Base-by-base conservation (phyloP, 2,888 invertebrate species). In the Hirtodrosophila histrioides region DNA sequence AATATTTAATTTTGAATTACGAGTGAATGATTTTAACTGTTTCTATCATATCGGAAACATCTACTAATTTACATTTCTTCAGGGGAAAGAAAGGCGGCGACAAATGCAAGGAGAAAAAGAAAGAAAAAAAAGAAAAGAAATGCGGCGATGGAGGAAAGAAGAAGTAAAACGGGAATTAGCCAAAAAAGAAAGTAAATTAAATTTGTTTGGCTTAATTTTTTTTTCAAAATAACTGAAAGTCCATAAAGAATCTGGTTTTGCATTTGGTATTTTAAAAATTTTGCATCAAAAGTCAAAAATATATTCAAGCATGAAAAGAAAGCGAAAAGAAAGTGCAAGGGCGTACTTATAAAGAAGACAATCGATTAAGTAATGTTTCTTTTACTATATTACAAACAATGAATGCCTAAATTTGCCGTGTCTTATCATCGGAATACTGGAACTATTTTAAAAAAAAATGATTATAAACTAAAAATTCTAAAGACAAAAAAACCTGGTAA, bases 11-110 rank as follows among this genome's bases (percentile, higher is more conserved):
- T 27, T 27, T 6, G 11, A 11, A 3, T 24, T 2, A 12, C 8
- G 12, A 44, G 35, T 37, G 37, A 27, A 37, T 48, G 11, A 49
- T 36, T 12, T 23, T 27, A 10, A 27, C 9, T 17, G n/a, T 50
- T 11, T 39, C n/a, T n/a, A 50, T 29, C n/a, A 23, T 17, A 17
- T 17, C 3, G n/a, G 2, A 23, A 46, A 10, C 23, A 43, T 41
- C 23, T 9, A 53, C 37, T 53, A 36, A 55, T 67, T 24, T 9
- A 24, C 4, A 33, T 31, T 24, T 48, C 24, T 29, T 12, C 17
- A 70, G 69, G 49, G 46, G 10, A 5, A 40, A 46, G 9, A 39
- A 40, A 5, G 35, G 31, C 6, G 35, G 31, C 6, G 37, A 46
- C 11, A 24, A 50, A 11, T 50, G 49, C 56, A 41, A 48, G 12